Evolutionary conservation across 2,797 vertebrate genomes (phyloP), one percentile per base, ranked within the genome.

Genomic region (Epinephelus awoara): DNA sequence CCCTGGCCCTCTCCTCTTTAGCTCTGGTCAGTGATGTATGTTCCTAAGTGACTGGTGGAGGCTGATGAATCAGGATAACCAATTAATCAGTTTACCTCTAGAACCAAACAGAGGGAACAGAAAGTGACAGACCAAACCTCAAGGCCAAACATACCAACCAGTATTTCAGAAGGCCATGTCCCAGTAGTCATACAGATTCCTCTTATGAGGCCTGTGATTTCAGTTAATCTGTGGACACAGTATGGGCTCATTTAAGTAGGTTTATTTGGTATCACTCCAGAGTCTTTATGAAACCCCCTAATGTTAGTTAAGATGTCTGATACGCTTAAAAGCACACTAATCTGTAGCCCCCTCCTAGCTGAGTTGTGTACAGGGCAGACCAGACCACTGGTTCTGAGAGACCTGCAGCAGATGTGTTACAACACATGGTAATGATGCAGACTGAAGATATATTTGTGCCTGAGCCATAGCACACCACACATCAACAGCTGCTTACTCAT

Each of bases 221-320:
- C 18, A 38, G 63, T 58, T 83, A 77, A 78, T 84, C 83, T 67
- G 63, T 52, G 61, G 38, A 55, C 29, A 2, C 82, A 72, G 85
- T 63, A 56, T 66, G 75, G 40, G 64, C 44, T 80, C 69, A 58
- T 72, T 78, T 80, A 86, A 87, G 79, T 58, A 75, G 85, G 67
- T 85, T 86, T 78, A 83, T 79, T 87, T 83, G 74, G 50, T 67
- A 89, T 85, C 73, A 71, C 38, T 69, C 72, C 62, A 72, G 42
- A 63, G 63, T 80, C 75, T 68, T 80, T 59, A 77, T 77, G 68
- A 77, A 79, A 57, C 80, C 78, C 63, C 55, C 64, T 78, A 56
- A 65, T 79, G 70, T 58, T 67, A 75, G 61, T 79, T 78, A 88
- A 87, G 80, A 89, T 75, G 78, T 86, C 82, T 76, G 82, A 85